Evolutionary conservation across 2,797 vertebrate genomes (phyloP).

Genomic region (Macrochelys suwanniensis): DNA sequence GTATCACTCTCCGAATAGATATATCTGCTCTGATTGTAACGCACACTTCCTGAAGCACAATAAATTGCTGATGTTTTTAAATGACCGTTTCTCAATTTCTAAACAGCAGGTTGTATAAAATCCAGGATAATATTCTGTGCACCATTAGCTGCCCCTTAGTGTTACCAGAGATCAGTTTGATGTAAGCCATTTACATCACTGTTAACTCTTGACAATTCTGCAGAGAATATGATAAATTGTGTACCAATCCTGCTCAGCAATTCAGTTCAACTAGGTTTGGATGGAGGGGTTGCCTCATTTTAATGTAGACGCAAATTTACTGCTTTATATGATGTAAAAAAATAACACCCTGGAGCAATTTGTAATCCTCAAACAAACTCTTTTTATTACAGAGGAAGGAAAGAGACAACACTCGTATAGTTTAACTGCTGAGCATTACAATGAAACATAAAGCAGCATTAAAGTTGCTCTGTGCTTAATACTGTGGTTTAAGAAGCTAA

Average conservation of each 20-base stretch:
- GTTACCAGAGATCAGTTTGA: conserved; percentile 67
- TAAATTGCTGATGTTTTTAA: not conserved
- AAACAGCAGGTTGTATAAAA: not conserved
- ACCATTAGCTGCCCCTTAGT: conserved; percentile 18
- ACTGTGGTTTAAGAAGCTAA: conserved; percentile 73
- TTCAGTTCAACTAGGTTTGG: conserved; percentile 15
- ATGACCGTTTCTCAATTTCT: not conserved
- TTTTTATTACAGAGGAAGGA: conserved; percentile 54
- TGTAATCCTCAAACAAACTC: conserved; percentile 42
- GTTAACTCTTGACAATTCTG: conserved; percentile 47
- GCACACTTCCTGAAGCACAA: not conserved
- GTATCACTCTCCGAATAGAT: not conserved
- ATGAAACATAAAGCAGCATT: conserved; percentile 70
- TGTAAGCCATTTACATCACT: conserved; percentile 59
- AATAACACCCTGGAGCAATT: not conserved
- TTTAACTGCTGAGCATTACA: conserved; percentile 62
- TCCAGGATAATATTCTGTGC: conserved; percentile 43
- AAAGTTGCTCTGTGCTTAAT: conserved; percentile 54
- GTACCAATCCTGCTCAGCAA: conserved; percentile 47
- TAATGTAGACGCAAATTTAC: not conserved
- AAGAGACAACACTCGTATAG: conserved; percentile 30
- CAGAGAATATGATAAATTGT: conserved; percentile 29
- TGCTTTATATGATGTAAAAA: conserved; percentile 25
- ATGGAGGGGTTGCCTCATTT: not conserved
- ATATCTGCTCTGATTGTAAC: fast-evolving